Evolutionary conservation across 2,797 vertebrate genomes (phyloP).

Genomic region (Ctenopoma kingsleyae): DNA sequence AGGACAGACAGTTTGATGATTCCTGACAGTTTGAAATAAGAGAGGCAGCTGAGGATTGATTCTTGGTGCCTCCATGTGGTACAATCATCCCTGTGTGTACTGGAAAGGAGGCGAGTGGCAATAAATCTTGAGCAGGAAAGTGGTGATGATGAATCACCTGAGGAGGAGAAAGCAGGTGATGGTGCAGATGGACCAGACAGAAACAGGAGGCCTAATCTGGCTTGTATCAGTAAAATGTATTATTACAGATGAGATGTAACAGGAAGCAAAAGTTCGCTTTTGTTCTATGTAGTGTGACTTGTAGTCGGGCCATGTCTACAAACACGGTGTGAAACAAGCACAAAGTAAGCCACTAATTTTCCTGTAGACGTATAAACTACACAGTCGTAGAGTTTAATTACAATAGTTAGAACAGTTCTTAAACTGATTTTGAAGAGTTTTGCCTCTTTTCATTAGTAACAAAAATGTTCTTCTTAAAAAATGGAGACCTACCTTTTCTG

Average conservation of each 20-base stretch:
- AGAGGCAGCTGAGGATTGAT: slow-evolving; percentile 17
- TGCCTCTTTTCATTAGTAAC: too few relatives aligned
- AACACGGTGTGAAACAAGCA: too few relatives aligned
- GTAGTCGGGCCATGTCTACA: too few relatives aligned
- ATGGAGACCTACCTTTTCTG: too few relatives aligned
- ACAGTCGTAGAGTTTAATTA: too few relatives aligned
- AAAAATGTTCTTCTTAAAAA: too few relatives aligned
- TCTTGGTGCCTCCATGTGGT: background rate
- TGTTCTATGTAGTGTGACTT: background rate
- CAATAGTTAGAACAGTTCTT: too few relatives aligned
- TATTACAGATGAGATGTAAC: background rate
- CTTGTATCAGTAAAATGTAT: background rate
- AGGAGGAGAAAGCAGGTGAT: slow-evolving; percentile 15
- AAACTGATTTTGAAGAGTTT: too few relatives aligned
- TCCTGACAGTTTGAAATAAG: slow-evolving; percentile 12
- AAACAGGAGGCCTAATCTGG: background rate
- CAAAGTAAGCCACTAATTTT: too few relatives aligned
- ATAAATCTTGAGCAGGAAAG: slow-evolving; percentile 32
- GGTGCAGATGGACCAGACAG: background rate
- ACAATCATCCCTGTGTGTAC: slow-evolving; percentile 14
- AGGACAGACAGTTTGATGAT: slow-evolving; percentile 9
- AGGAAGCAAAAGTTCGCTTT: background rate
- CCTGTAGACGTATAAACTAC: too few relatives aligned
- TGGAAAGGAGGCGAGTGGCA: slow-evolving; percentile 31
- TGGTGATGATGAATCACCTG: slow-evolving; percentile 31